phyloP scores from a whole-genome alignment of 2,113 vertebrate species.

The Thalassoma bifasciatum region DNA sequence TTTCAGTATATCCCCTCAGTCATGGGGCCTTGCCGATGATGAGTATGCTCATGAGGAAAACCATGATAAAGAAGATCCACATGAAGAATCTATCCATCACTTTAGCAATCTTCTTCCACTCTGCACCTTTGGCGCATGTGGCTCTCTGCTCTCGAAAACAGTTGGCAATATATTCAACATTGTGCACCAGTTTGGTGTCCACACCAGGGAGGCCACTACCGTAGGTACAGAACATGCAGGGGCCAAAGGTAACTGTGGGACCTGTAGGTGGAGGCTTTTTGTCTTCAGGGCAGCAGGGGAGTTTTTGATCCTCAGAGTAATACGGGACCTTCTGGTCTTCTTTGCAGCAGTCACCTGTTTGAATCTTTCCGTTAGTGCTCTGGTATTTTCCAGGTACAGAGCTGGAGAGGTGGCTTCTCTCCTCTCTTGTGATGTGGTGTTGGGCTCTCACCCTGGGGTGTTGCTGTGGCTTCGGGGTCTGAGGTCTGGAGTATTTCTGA shows the following conservation, averaged over 20 bases:
- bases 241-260: conserved; percentile 79
- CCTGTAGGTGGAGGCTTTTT: conserved; percentile 50
- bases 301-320: conserved; percentile 49
- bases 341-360: conserved; percentile 66
- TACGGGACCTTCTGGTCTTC: conserved; percentile 53
- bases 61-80: conserved; percentile 99
- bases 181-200: conserved; percentile 83
- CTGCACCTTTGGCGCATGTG: conserved; percentile 90
- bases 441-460: conserved; percentile 61
- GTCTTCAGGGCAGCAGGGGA: conserved; percentile 63
- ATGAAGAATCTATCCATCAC: conserved; percentile 99
- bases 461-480: conserved; percentile 64
- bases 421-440: conserved; percentile 72
- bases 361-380: conserved; percentile 73
- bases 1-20: conserved; percentile 1
- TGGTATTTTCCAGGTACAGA: conserved; percentile 60
- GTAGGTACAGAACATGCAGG: conserved; percentile 79
- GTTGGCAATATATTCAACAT: conserved; percentile 94
- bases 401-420: conserved; percentile 47
- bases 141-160: conserved; percentile 92
- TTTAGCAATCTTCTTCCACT: conserved; percentile 98
- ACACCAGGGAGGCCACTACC: conserved; percentile 46
- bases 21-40: conserved; percentile 91
- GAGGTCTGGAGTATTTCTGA: conserved; percentile 54
- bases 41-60: conserved; percentile 96